Conservation (phyloP, 2,888 invertebrate species). For the Koerneria pararmatus region DNA sequence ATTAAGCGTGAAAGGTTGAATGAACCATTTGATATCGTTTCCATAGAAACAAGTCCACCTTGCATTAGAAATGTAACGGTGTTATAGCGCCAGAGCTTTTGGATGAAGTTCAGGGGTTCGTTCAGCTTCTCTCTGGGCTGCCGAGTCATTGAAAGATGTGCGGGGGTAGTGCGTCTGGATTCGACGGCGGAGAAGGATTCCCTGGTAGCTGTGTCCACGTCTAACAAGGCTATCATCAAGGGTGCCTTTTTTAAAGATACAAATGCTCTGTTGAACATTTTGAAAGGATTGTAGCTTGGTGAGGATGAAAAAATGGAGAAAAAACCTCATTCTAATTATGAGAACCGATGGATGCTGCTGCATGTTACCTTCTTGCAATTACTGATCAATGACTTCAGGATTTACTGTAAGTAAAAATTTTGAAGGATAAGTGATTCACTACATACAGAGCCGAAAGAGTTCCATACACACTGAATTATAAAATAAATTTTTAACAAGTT, state of each 20-base stretch:
- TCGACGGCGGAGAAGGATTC: constrained; percentile 27
- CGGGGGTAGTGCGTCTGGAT: constrained; percentile 28
- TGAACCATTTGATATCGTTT: background rate
- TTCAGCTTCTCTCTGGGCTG: constrained; percentile 31
- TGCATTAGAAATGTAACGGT: background rate
- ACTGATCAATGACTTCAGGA: too few species aligned
- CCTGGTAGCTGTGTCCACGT: constrained; percentile 43
- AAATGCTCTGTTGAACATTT: too few species aligned
- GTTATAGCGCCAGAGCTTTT: background rate
- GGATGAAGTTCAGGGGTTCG: constrained; percentile 10
- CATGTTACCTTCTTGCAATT: too few species aligned
- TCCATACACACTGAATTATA: too few species aligned
- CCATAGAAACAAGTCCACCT: background rate
- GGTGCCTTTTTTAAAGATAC: constrained; percentile 14
- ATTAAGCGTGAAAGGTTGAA: background rate
- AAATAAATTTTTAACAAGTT: too few species aligned
- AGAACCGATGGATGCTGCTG: too few species aligned
- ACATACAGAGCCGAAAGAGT: too few species aligned
- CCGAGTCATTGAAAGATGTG: constrained; percentile 28
- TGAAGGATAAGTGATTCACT: too few species aligned
- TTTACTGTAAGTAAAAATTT: too few species aligned
- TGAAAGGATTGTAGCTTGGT: too few species aligned
- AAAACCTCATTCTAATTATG: too few species aligned
- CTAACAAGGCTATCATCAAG: constrained; percentile 45
- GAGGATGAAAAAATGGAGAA: too few species aligned